Conservation (phyloP, 2,888 invertebrate species). For the Nymphalis polychloros region DNA sequence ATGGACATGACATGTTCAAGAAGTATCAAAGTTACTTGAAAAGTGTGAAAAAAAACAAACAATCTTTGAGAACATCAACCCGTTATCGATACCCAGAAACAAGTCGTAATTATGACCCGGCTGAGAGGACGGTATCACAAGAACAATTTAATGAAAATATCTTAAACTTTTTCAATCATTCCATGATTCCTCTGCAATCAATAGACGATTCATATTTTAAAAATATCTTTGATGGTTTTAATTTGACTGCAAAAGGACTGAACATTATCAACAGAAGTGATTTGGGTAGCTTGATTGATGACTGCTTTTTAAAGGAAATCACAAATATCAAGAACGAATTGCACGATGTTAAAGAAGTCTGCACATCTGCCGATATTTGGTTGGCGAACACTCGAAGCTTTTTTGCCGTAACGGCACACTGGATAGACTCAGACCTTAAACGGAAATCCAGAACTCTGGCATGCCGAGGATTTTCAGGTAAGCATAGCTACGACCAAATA, state of each 20-base stretch:
- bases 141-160: background rate
- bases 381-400: background rate
- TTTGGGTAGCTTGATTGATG: background rate
- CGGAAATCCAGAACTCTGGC: background rate
- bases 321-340: background rate
- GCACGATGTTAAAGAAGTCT: background rate
- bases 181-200: background rate
- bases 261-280: background rate
- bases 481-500: background rate
- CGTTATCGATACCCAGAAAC: background rate
- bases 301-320: background rate
- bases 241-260: background rate
- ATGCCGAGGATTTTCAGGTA: background rate
- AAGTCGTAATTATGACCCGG: background rate
- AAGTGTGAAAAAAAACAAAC: background rate
- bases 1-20: background rate
- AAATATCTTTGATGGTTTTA: background rate
- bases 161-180: background rate
- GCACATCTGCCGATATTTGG: background rate
- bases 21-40: background rate
- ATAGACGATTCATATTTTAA: background rate
- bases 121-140: background rate
- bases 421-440: background rate
- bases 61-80: background rate
- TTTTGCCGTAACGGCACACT: background rate